Conservation (phyloP, 2,888 invertebrate species). For the Nezara viridula region DNA sequence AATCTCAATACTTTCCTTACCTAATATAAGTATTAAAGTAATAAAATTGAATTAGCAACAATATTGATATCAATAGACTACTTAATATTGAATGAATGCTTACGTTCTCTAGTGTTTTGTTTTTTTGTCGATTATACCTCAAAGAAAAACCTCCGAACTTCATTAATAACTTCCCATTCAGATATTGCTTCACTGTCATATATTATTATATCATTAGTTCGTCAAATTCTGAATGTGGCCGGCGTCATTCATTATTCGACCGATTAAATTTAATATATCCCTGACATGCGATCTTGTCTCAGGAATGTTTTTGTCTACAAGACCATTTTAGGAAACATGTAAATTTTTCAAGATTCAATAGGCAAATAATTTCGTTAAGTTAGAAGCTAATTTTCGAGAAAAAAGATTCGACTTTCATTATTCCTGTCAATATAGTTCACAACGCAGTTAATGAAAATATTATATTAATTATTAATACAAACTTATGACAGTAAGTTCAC, state of each 20-base stretch:
- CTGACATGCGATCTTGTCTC: not conserved
- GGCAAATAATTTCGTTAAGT: not conserved
- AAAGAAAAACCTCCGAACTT: not conserved
- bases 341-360: not conserved
- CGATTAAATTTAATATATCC: conserved; percentile 16
- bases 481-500: too few relatives aligned
- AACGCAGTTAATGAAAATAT: too few relatives aligned
- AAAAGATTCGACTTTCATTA: too few relatives aligned
- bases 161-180: not conserved
- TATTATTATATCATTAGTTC: conserved; percentile 28
- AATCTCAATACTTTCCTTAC: too few relatives aligned
- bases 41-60: too few relatives aligned
- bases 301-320: not conserved
- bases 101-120: not conserved
- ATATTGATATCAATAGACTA: not conserved
- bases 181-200: not conserved
- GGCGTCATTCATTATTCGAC: not conserved
- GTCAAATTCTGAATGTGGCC: not conserved
- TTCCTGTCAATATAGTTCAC: too few relatives aligned
- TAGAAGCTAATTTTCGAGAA: not conserved
- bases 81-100: not conserved
- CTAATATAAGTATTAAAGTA: too few relatives aligned
- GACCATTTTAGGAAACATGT: not conserved
- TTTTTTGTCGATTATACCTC: too few relatives aligned
- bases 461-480: too few relatives aligned